Evolutionary conservation across 2,113 vertebrate genomes (phyloP).

Genomic region (Siniperca knerii): DNA sequence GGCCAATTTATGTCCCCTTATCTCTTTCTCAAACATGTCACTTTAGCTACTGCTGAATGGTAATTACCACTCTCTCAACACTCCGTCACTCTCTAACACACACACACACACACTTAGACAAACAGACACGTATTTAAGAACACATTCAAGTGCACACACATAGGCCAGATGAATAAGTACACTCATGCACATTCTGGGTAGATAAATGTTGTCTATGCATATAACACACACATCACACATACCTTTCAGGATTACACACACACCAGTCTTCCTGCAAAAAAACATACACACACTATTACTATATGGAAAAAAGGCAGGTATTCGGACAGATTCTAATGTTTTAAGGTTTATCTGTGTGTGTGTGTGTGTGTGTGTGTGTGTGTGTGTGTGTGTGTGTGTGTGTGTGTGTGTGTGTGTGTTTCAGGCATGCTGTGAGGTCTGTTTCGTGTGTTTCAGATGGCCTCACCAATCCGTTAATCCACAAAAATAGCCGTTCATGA

Average conservation of each 20-base stretch:
- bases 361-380: background rate
- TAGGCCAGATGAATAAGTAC: conserved; percentile 52
- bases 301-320: background rate
- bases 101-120: conserved; percentile 23
- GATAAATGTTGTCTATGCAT: conserved; percentile 50
- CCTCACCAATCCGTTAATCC: conserved; percentile 94
- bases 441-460: conserved; percentile 90
- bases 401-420: conserved; percentile 3
- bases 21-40: conserved; percentile 99
- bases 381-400: background rate
- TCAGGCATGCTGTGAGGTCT: conserved; percentile 65
- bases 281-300: background rate
- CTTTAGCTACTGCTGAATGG: conserved; percentile 98
- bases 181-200: conserved; percentile 44
- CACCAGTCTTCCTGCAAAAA: background rate
- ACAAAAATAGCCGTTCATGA: conserved; percentile 95
- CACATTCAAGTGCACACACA: conserved; percentile 47
- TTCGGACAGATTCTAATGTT: conserved; percentile 13
- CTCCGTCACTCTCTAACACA: conserved; percentile 67
- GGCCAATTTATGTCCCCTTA: conserved; percentile 99
- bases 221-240: conserved; percentile 24
- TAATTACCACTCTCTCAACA: conserved; percentile 92
- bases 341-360: background rate
- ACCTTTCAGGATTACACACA: background rate
- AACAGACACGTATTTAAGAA: conserved; percentile 43